Evolutionary conservation across 2,888 invertebrate genomes (phyloP), one percentile per base, ranked within the genome.

Genomic region (Torymus auratus): DNA sequence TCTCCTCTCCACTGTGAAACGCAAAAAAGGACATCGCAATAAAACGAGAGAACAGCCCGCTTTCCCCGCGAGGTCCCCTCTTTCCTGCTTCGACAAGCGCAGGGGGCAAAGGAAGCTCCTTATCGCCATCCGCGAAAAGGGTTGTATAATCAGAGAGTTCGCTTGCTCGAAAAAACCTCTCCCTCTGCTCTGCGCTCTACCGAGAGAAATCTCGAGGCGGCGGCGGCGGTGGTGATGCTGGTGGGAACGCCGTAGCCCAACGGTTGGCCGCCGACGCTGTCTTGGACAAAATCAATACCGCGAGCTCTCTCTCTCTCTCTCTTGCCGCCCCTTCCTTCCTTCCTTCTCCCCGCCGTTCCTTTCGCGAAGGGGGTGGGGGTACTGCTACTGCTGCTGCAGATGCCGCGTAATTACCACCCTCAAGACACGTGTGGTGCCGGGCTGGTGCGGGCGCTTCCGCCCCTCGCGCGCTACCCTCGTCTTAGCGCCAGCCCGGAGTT

Each of bases 201-300:
- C 41, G 78, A 75, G 80, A 77, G 74, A 74, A 79, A 72, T 60
- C 64, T 58, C 64, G 72, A 58, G n/a, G 75, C 17, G 67, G 72
- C 15, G 2, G 87, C 90, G 90, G 89, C 90, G 88, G 87, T 87
- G 88, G 88, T 87, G 87, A 85, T 88, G 87, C 88, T 87, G 86
- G 86, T 87, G 80, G 83, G 83, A 84, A 84, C 83, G 82, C 81
- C 77, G 80, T 62, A 41, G 28, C 62, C 13, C 28, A 12, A 52
- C 14, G n/a, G 41, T 7, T 14, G 68, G 83, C 82, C 84, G 84
- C 84, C 83, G 83, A 85, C 85, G 89, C 90, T 90, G 91, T 91
- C 90, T 91, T 90, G 90, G 91, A 90, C 91, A 91, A 90, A 90
- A 91, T 90, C 91, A 90, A 91, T 90, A 90, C 91, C 90, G 90